Percentiles rank a stretch among this genome's conserved stretches.
phyloP scores from a whole-genome alignment of 1,140 invertebrate genomes.

The Phymorhynchus buccinoides region DNA sequence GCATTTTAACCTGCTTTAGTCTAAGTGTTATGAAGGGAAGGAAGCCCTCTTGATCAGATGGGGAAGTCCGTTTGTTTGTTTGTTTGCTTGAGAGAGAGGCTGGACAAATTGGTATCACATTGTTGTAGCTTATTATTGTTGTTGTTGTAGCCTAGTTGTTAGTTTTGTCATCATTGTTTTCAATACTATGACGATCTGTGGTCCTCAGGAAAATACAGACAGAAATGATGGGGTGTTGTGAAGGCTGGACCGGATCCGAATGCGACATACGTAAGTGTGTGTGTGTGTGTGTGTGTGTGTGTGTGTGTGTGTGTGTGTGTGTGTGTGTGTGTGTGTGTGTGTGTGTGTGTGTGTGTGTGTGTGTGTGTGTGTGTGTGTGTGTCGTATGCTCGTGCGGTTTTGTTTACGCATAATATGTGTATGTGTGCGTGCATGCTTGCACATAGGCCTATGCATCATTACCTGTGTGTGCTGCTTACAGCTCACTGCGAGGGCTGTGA shows the following conservation, averaged over 20 bases:
- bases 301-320: not conserved
- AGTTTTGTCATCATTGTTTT: too few relatives aligned
- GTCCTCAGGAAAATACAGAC: not conserved
- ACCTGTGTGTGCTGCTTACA: not conserved
- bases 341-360: not conserved
- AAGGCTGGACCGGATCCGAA: not conserved
- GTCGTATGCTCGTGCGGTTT: not conserved
- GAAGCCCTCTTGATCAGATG: not conserved
- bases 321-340: not conserved
- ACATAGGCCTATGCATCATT: not conserved
- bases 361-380: constrained; percentile 3
- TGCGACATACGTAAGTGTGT: not conserved
- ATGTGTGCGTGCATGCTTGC: not conserved
- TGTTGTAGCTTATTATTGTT: not conserved
- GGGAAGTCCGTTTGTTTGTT: not conserved
- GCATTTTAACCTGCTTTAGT: too few relatives aligned
- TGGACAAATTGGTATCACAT: too few relatives aligned
- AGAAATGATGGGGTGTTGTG: not conserved
- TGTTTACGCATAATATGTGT: not conserved
- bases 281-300: not conserved
- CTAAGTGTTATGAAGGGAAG: too few relatives aligned
- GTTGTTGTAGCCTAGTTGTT: too few relatives aligned
- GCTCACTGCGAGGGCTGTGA: not conserved
- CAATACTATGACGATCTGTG: not conserved
- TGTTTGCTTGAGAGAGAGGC: too few relatives aligned